Evolutionary conservation across 2,888 invertebrate genomes (phyloP).

Genomic region (Stegophylla sp.): DNA sequence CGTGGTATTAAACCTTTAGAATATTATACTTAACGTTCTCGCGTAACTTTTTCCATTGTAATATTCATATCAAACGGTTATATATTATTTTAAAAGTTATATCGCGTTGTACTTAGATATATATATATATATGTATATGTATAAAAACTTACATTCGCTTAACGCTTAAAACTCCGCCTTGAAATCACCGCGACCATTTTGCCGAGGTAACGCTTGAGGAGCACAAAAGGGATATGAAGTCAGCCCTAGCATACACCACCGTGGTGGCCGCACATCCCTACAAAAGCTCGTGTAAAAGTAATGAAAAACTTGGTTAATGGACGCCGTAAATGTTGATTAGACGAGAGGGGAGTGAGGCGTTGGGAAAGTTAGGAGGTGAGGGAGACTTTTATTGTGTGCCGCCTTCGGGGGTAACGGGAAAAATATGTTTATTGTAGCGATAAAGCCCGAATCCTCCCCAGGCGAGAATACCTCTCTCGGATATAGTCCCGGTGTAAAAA

Average conservation of each 20-base stretch:
- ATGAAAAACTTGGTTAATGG: conserved; percentile 58
- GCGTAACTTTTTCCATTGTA: too few species aligned
- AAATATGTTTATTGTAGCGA: conserved; percentile 51
- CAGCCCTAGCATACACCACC: neutral
- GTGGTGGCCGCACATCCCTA: too few species aligned
- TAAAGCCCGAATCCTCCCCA: conserved; percentile 39
- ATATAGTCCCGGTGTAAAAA: neutral
- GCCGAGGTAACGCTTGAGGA: neutral
- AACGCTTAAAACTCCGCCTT: conserved; percentile 23
- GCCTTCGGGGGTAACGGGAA: conserved; percentile 16
- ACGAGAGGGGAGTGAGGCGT: neutral
- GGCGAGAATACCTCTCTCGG: neutral
- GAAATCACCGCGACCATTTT: conserved; percentile 8
- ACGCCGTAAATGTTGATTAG: conserved; percentile 58
- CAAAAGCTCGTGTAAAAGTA: conserved; percentile 52
- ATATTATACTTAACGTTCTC: too few species aligned
- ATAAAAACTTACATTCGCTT: too few species aligned
- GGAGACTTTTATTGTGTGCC: conserved; percentile 50
- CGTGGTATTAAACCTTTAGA: too few species aligned
- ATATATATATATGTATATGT: too few species aligned
- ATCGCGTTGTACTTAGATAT: too few species aligned
- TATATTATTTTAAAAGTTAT: too few species aligned
- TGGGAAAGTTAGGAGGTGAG: too few species aligned
- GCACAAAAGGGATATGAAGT: neutral
- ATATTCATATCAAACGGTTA: too few species aligned